Evolutionary conservation across 2,797 vertebrate species (phyloP).

Genomic region (Garrulus glandarius): DNA sequence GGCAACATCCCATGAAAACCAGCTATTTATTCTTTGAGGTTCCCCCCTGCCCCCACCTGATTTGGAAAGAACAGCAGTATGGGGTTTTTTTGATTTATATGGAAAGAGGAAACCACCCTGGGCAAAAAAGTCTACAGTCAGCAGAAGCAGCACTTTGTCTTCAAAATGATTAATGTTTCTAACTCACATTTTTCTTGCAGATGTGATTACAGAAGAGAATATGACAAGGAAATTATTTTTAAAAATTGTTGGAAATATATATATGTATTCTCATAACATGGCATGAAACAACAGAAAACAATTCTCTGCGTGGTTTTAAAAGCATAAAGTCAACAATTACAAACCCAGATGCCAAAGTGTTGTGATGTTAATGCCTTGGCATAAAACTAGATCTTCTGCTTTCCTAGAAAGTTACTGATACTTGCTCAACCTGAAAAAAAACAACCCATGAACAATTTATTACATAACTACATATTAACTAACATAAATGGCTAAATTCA

Average conservation of each 20-base stretch:
- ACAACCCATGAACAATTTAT: not conserved
- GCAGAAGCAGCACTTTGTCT: conserved; percentile 51
- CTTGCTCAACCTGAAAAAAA: not conserved
- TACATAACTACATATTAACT: not conserved
- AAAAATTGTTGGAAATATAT: not conserved
- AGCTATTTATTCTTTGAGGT: not conserved
- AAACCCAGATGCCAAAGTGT: not conserved
- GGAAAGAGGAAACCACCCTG: conserved; percentile 44
- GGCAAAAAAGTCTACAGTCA: conserved; percentile 46
- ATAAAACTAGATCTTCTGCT: not conserved
- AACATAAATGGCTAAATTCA: not conserved
- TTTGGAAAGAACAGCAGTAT: not conserved
- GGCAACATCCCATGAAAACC: not conserved
- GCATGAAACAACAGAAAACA: not conserved
- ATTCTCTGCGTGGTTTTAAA: not conserved
- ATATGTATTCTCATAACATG: not conserved
- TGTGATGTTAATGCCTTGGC: not conserved
- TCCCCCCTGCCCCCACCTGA: not conserved
- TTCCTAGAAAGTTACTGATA: not conserved
- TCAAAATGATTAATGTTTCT: conserved; percentile 57
- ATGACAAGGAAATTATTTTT: not conserved
- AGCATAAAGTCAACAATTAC: not conserved
- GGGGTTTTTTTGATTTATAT: conserved; percentile 7
- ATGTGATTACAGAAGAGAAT: conserved; percentile 35
- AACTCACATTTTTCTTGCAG: conserved; percentile 43